A percentile compares a stretch with the other conserved stretches of the same genome.
phyloP scores from a whole-genome alignment of 2,113 vertebrate genomes.

The Lepus timidus region DNA sequence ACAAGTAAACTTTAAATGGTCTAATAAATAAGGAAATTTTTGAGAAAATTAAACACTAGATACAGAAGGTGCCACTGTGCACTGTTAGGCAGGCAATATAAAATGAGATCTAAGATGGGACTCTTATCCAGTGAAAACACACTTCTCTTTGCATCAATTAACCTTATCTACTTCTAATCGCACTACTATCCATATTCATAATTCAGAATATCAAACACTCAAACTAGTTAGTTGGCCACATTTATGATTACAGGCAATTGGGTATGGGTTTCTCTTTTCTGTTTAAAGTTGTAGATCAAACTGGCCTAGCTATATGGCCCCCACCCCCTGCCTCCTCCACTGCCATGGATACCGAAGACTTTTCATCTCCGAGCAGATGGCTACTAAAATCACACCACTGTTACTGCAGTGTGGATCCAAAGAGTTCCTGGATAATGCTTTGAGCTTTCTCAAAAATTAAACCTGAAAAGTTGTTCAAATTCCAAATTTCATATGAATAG shows the following conservation, averaged over 20 bases:
- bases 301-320: background rate
- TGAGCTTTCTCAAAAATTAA: background rate
- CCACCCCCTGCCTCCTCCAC: background rate
- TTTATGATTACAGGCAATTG: background rate
- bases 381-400: background rate
- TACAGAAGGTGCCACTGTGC: background rate
- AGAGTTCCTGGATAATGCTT: background rate
- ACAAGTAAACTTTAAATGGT: background rate
- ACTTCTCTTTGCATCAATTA: background rate
- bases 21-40: background rate
- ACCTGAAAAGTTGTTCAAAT: background rate
- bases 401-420: background rate
- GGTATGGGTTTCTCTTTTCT: background rate
- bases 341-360: background rate
- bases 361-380: background rate
- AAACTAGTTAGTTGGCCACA: background rate
- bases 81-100: background rate
- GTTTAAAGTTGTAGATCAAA: constrained; percentile 23
- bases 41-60: background rate
- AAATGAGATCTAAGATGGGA: background rate
- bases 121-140: background rate
- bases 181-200: background rate
- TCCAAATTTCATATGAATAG: background rate
- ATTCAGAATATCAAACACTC: background rate
- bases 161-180: background rate